These are phyloP conservation scores for Amniataba percoides DNA, from an alignment of 2,797 vertebrate genomes.

Conservation along the genomic window DNA sequence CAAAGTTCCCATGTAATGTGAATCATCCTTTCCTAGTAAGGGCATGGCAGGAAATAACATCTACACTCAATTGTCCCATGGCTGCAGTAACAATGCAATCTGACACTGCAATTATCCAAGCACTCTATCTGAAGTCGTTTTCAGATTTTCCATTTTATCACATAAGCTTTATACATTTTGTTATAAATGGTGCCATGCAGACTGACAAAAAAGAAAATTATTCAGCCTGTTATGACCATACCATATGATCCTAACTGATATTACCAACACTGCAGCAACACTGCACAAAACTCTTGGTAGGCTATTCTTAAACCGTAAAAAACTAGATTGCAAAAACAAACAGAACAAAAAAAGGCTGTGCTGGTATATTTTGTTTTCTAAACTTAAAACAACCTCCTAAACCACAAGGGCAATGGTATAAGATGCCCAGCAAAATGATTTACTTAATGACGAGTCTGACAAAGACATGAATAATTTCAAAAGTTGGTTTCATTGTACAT, in stretches of 20 bases:
- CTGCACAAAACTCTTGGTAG: not conserved
- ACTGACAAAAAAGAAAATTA: not conserved
- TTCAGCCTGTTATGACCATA: not conserved
- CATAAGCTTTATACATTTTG: constrained; percentile 5
- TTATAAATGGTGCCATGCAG: constrained; percentile 5
- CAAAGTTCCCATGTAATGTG: not conserved
- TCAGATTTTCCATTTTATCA: not conserved
- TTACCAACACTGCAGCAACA: not conserved
- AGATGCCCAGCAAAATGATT: constrained; percentile 15
- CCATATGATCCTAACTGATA: not conserved
- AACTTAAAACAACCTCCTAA: constrained; percentile 2
- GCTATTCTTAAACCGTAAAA: constrained; percentile 1
- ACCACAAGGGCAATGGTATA: not conserved
- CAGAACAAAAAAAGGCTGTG: not conserved
- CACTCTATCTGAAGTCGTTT: not conserved
- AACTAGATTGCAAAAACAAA: not conserved
- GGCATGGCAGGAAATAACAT: not conserved
- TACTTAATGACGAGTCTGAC: constrained; percentile 18
- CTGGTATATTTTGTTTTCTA: not conserved
- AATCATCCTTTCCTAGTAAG: not conserved
- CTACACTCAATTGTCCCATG: not conserved
- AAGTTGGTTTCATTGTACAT: constrained; percentile 70
- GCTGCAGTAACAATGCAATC: not conserved
- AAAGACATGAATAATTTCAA: constrained; percentile 44
- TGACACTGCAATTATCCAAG: not conserved